These are phyloP conservation scores for Chelonia mydas DNA, from an alignment of 2,797 vertebrate genomes.

Conservation along the genomic window DNA sequence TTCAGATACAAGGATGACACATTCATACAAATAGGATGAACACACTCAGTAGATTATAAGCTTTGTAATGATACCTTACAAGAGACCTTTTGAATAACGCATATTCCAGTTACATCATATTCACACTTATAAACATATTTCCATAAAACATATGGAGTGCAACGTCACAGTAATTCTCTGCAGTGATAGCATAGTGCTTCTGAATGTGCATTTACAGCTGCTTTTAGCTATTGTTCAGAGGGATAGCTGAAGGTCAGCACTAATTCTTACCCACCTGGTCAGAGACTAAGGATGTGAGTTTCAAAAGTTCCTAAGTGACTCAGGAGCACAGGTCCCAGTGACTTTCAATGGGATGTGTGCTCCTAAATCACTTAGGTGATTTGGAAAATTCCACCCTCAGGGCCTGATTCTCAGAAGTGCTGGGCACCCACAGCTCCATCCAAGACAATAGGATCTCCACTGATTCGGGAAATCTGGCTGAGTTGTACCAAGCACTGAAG, in stretches of 20 bases:
- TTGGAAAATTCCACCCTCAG: neutral
- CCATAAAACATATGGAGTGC: too few relatives aligned
- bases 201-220: neutral
- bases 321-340: neutral
- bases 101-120: too few relatives aligned
- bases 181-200: neutral
- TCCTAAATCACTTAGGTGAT: neutral
- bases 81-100: too few relatives aligned
- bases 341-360: fast-evolving
- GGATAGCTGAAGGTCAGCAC: neutral
- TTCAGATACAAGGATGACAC: too few relatives aligned
- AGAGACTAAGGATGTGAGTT: neutral
- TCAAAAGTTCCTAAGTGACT: neutral
- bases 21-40: too few relatives aligned
- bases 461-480: neutral
- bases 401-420: neutral
- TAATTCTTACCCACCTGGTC: neutral
- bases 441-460: neutral
- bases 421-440: neutral
- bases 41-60: too few relatives aligned
- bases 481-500: neutral
- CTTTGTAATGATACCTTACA: too few relatives aligned
- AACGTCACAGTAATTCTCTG: neutral
- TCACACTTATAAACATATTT: too few relatives aligned
- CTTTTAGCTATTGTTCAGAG: neutral